These are phyloP conservation scores for Schizothorax lantsangensis DNA, from an alignment of 2,797 vertebrate genomes.

Conservation along the genomic window DNA sequence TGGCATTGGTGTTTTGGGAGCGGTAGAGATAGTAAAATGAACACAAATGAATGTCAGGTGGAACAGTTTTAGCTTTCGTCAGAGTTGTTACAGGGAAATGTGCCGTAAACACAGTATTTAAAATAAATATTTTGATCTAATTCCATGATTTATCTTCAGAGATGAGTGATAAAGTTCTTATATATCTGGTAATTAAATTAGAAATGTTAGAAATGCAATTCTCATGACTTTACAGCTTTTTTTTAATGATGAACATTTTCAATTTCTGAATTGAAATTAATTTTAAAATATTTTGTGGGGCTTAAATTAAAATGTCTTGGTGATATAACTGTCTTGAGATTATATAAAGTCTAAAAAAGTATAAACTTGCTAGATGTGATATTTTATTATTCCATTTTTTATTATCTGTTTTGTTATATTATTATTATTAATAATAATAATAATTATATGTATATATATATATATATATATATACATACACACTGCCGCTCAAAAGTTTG, in stretches of 20 bases:
- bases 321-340: background rate
- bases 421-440: no score
- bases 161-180: background rate
- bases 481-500: no score
- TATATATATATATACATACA: no score
- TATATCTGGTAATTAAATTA: background rate
- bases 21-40: slow-evolving; percentile 13
- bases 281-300: background rate
- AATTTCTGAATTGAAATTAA: background rate
- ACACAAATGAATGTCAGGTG: slow-evolving; percentile 21
- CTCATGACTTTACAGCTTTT: background rate
- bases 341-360: background rate
- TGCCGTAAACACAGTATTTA: background rate
- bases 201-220: background rate
- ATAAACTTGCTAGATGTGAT: background rate
- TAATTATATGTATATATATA: no score
- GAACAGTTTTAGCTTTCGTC: background rate
- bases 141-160: background rate
- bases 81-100: background rate
- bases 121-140: background rate
- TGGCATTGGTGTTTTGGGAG: slow-evolving; percentile 35
- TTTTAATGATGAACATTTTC: background rate
- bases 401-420: no score
- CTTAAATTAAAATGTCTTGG: background rate
- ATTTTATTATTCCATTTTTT: background rate